Evolutionary conservation across 2,113 vertebrate species (phyloP), one percentile per base, ranked within the genome.

Genomic region (Leptobrachium leishanense): DNA sequence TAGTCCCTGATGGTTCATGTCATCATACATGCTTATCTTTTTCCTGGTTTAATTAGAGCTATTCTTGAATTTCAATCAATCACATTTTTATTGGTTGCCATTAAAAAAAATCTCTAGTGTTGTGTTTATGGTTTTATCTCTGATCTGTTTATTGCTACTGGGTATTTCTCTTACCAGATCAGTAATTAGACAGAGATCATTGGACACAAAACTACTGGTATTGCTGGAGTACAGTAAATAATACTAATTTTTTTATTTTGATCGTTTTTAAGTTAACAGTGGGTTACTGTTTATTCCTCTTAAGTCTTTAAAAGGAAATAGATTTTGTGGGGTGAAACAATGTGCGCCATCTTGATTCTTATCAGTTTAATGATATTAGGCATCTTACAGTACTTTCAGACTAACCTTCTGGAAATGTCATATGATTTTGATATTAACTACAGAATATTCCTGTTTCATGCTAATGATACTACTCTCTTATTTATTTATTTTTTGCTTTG

Each of bases 41-140:
- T 54, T 74, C 55, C 62, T 65, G 53, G 57, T 77, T 77, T 72
- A 75, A 59, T 75, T 77, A 81, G 40, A 63, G 46, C 59, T 44
- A 53, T 84, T 77, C 79, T 77, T 67, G 76, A 80, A 70, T 73
- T 76, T 67, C 70, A 82, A 76, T 81, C 82, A 82, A 80, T 82
- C 79, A 46, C 77, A 68, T 68, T 57, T 66, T 82, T 68, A 53
- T 53, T 63, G 70, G 31, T 82, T 46, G 63, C 41, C 31, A 66
- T 74, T 70, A 82, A 50, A 50, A 68, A 57, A 68, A 39, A 74
- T 70, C n/a, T 53, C 50, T 20, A 44, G 53, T 59, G 40, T 44
- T 41, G 40, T 31, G 68, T 59, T 68, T 77, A 69, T 68, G 15
- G 57, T 69, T 77, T 53, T 10, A 43, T 77, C 41, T 43, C 67